These are phyloP conservation scores for Eretmocerus hayati DNA, from an alignment of 2,888 invertebrate species.

Conservation along the genomic window DNA sequence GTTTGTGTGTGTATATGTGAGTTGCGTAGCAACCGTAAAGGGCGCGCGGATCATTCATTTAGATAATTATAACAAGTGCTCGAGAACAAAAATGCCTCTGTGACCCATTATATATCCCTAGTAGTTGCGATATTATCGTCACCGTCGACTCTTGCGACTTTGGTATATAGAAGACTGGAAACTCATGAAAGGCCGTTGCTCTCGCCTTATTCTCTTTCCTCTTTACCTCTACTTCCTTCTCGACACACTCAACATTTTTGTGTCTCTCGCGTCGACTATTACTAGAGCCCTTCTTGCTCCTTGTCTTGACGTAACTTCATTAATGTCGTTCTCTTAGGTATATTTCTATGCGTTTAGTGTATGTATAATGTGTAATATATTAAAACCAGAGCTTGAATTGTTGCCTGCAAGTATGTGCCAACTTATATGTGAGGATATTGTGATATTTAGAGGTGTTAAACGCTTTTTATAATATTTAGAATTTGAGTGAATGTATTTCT, in stretches of 20 bases:
- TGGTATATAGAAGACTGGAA: slow-evolving; percentile 1
- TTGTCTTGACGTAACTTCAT: slow-evolving; percentile 16
- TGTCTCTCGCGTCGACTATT: background rate
- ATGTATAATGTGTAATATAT: no score
- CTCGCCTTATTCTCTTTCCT: background rate
- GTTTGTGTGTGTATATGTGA: background rate
- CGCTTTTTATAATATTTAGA: no score
- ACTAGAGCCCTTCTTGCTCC: background rate
- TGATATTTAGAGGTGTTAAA: no score
- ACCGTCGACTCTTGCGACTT: background rate
- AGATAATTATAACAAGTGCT: slow-evolving; percentile 23
- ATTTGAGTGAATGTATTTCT: no score
- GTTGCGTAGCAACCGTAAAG: background rate
- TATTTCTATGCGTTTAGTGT: no score
- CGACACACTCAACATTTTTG: background rate
- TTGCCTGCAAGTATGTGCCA: no score
- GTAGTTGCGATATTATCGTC: slow-evolving; percentile 15
- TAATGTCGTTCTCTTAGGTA: slow-evolving; percentile 12
- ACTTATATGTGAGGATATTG: no score
- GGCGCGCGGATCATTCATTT: slow-evolving; percentile 19
- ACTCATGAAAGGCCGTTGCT: slow-evolving; percentile 13
- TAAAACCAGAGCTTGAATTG: no score
- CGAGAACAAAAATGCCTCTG: slow-evolving; percentile 10
- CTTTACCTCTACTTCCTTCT: background rate
- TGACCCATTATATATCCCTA: slow-evolving; percentile 8